A percentile compares a stretch with the other conserved stretches of the same genome.
Evolutionary conservation across 1,140 invertebrate genomes (phyloP).

Genomic region (Wiebesia pumilae): DNA sequence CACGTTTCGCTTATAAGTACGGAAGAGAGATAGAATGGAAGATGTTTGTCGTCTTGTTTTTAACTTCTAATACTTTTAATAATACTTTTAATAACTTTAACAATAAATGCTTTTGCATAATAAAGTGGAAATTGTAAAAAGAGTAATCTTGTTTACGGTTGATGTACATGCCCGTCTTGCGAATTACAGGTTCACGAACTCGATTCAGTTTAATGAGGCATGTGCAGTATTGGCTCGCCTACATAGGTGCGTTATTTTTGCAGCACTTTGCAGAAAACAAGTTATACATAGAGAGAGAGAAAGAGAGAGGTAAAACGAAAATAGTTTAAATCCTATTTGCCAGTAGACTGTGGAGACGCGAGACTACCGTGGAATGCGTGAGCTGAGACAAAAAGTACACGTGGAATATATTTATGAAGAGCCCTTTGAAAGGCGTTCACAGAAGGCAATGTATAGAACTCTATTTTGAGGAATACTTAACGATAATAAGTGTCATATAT

Average conservation of each 20-base stretch:
- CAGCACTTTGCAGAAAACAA: neutral
- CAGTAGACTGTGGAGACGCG: neutral
- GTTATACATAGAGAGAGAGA: neutral
- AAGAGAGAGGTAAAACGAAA: slow-evolving; percentile 25
- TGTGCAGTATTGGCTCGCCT: neutral
- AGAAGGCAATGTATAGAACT: neutral
- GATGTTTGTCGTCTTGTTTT: neutral
- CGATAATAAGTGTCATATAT: neutral
- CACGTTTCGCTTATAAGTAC: no score
- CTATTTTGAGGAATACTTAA: neutral
- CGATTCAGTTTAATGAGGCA: slow-evolving; percentile 58
- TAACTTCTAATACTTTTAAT: neutral
- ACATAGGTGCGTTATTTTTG: no score
- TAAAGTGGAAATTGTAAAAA: neutral
- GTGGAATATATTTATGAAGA: neutral
- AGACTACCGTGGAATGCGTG: neutral
- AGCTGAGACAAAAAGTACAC: neutral
- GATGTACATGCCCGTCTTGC: neutral
- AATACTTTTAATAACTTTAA: neutral
- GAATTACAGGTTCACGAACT: slow-evolving; percentile 57
- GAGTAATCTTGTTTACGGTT: slow-evolving; percentile 36
- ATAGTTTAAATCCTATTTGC: slow-evolving; percentile 3
- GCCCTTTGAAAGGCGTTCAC: neutral
- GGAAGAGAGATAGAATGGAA: no score
- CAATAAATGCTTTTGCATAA: neutral